Conservation (phyloP, 2,888 invertebrate species). For the Isotomurus palustris region DNA sequence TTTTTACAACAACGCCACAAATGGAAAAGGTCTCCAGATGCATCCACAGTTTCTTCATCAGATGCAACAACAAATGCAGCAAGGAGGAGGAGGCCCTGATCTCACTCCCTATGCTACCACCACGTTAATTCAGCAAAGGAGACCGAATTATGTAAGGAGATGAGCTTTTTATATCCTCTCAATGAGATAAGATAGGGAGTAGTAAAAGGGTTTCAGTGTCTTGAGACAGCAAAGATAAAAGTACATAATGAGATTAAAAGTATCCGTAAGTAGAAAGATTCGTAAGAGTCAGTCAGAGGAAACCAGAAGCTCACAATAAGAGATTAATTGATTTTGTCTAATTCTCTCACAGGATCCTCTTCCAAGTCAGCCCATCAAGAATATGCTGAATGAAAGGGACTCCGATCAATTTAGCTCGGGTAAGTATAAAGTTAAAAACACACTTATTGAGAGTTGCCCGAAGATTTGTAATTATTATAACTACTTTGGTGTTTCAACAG, state of each 20-base stretch:
- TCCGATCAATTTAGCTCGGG: constrained; percentile 46
- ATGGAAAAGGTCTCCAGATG: constrained; percentile 39
- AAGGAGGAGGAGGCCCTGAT: constrained; percentile 61
- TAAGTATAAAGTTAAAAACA: constrained; percentile 20
- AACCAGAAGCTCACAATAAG: no score
- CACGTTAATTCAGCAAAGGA: constrained; percentile 56
- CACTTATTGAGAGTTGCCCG: not conserved
- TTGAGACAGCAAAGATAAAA: no score
- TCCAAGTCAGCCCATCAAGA: constrained; percentile 38
- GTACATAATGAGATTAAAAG: no score
- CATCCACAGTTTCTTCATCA: constrained; percentile 32
- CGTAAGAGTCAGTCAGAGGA: no score
- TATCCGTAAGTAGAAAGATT: no score
- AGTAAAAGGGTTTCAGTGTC: no score
- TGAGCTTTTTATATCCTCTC: no score
- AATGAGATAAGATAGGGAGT: no score
- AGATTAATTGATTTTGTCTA: no score
- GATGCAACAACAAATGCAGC: constrained; percentile 50
- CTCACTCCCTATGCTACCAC: constrained; percentile 73
- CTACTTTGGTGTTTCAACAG: constrained; percentile 27
- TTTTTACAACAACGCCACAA: constrained; percentile 59
- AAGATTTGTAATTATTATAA: constrained; percentile 15
- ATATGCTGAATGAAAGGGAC: constrained; percentile 42
- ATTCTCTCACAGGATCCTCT: constrained; percentile 45
- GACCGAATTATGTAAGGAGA: constrained; percentile 46